Evolutionary conservation across 1,140 invertebrate species (phyloP).

Genomic region (Brachionus koreanus): DNA sequence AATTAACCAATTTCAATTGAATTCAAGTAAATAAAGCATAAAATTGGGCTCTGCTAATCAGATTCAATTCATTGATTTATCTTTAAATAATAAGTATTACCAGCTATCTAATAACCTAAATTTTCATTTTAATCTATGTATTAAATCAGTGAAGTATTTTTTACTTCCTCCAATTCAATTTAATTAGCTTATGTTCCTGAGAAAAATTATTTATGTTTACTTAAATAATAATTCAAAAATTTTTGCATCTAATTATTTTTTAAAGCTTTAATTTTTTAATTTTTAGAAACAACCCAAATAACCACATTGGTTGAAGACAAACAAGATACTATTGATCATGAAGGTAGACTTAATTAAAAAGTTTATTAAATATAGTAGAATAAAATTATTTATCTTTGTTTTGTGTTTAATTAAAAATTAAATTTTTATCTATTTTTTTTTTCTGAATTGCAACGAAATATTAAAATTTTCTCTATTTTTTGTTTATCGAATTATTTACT

Average conservation of each 20-base stretch:
- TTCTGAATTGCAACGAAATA: slow-evolving; percentile 9
- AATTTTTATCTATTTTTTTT: slow-evolving; percentile 22
- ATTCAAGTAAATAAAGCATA: too few species aligned
- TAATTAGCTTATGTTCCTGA: too few species aligned
- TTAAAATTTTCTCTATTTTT: neutral
- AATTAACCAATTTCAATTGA: too few species aligned
- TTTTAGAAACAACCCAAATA: neutral
- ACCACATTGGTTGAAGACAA: neutral
- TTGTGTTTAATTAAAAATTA: neutral
- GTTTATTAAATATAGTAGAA: slow-evolving; percentile 25
- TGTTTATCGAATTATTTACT: neutral
- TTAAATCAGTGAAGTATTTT: too few species aligned
- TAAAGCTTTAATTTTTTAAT: neutral
- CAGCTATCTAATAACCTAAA: too few species aligned
- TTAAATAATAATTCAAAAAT: too few species aligned
- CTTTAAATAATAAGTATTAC: too few species aligned
- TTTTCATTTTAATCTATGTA: too few species aligned
- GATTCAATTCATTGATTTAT: too few species aligned
- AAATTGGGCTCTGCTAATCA: too few species aligned
- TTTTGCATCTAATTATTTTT: neutral
- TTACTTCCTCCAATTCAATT: too few species aligned
- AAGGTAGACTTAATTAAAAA: slow-evolving; percentile 39
- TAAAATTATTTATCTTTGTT: slow-evolving; percentile 33
- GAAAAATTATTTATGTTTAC: too few species aligned
- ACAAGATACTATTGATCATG: neutral